Evolutionary conservation across 2,113 vertebrate genomes (phyloP), one percentile per base, ranked within the genome.

Genomic region (Struthidea cinerea): DNA sequence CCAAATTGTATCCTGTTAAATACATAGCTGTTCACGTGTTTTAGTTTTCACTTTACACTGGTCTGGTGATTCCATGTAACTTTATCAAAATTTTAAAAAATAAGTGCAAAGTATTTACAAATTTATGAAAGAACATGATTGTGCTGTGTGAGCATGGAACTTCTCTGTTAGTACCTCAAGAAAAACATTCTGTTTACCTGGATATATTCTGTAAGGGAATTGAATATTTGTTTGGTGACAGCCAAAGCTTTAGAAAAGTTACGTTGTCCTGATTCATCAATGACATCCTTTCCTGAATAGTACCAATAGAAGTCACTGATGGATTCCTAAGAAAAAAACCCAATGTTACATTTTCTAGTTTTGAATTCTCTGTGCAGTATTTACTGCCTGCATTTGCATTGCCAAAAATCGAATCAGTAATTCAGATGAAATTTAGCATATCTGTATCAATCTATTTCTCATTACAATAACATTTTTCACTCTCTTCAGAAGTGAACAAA

Each of bases 271-370:
- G 99, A 98, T 84, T 99, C 99, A 94, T 99, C 99, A 92, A 99
- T 99, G 26, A 99, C 67, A 56, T 99, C 99, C 93, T 99, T 99
- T 84, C 99, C 99, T 87, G 99, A 99, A 95, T 99, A 99, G 97
- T 99, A 99, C 99, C 99, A 99, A 96, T 99, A 99, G 97, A 99
- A 99, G 96, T 99, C 99, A 96, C 99, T 99, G 98, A 99, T 99
- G 60, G 99, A 99, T 96, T 99, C 99, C 99, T 99, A 88, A 93
- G 84, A 69, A 96, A 65, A 96, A 71, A 93, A 87, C 85, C 59
- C 6, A 33, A 24, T 0, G 9, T 95, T 84, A 50, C 49, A 64
- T 83, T 94, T 90, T 81, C 41, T 56, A 42, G 39, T 89, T 75
- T 80, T 80, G 28, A 64, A 64, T 57, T 68, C 20, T 37, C 37